Percentiles rank a stretch among this genome's conserved stretches.
These are phyloP conservation scores for Bursaphelenchus mucronatus DNA, from an alignment of 1,140 invertebrate genomes.

Conservation along the genomic window DNA sequence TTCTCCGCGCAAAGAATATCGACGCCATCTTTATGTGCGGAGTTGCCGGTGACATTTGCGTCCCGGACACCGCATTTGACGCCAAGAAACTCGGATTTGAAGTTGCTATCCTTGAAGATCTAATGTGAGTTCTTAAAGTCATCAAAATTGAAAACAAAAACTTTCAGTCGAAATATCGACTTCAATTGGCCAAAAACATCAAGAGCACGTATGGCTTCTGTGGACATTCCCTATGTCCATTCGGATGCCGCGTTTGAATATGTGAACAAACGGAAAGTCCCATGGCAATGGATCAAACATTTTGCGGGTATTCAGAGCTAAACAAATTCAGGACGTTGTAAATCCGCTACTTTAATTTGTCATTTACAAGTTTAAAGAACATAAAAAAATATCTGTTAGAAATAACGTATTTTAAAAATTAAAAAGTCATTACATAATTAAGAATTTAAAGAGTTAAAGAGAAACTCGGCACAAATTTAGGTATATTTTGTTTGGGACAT, in stretches of 20 bases:
- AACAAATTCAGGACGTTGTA: too few species aligned
- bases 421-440: too few species aligned
- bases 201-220: slow-evolving; percentile 22
- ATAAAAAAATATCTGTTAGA: too few species aligned
- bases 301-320: slow-evolving; percentile 6
- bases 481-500: too few species aligned
- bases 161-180: slow-evolving; percentile 42
- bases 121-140: neutral
- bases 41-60: slow-evolving; percentile 90
- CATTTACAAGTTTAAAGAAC: too few species aligned
- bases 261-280: slow-evolving; percentile 31
- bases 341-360: too few species aligned
- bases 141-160: slow-evolving; percentile 6
- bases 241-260: slow-evolving; percentile 29
- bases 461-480: too few species aligned
- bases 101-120: slow-evolving; percentile 38
- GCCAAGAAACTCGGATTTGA: slow-evolving; percentile 66
- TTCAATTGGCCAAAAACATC: slow-evolving; percentile 41
- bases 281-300: slow-evolving; percentile 40
- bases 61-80: slow-evolving; percentile 63
- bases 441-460: too few species aligned
- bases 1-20: slow-evolving; percentile 73
- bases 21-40: slow-evolving; percentile 92
- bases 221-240: slow-evolving; percentile 33
- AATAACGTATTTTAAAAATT: too few species aligned